phyloP scores from a whole-genome alignment of 2,888 invertebrate genomes.

The Meta bourneti region DNA sequence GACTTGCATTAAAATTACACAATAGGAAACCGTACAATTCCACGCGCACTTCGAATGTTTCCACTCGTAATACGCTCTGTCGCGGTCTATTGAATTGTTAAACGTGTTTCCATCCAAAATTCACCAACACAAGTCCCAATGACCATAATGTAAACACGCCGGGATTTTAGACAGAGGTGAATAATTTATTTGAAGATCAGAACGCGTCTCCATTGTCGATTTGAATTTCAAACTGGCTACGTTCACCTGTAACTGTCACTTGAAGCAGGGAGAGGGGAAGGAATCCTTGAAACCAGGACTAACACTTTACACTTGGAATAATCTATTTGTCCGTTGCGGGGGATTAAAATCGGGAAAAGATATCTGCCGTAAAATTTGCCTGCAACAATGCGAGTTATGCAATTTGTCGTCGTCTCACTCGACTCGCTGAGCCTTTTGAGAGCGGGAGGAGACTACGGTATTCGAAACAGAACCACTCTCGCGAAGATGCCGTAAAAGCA shows the following conservation, averaged over 20 bases:
- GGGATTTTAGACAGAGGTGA: background rate
- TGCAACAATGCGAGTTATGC: conserved; percentile 34
- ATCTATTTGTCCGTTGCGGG: background rate
- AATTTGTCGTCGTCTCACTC: conserved; percentile 15
- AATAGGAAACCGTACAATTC: too few species aligned
- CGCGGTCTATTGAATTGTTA: too few species aligned
- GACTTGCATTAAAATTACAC: too few species aligned
- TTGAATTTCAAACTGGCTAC: background rate
- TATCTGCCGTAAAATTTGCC: background rate
- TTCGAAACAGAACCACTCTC: too few species aligned
- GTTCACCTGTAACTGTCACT: conserved; percentile 6
- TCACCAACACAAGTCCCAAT: background rate
- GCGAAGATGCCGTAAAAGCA: too few species aligned
- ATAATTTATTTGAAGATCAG: conserved; percentile 23
- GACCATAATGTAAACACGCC: background rate
- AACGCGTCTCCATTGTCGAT: background rate
- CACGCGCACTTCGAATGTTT: too few species aligned
- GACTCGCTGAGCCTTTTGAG: conserved; percentile 22
- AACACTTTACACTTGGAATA: conserved; percentile 11
- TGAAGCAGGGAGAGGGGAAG: background rate
- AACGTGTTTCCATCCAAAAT: background rate
- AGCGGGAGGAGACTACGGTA: background rate
- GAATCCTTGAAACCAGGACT: background rate
- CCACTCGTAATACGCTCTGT: too few species aligned
- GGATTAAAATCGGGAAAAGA: conserved; percentile 39